Evolutionary conservation across 2,888 invertebrate species (phyloP).

Genomic region (Philaethria dido): DNA sequence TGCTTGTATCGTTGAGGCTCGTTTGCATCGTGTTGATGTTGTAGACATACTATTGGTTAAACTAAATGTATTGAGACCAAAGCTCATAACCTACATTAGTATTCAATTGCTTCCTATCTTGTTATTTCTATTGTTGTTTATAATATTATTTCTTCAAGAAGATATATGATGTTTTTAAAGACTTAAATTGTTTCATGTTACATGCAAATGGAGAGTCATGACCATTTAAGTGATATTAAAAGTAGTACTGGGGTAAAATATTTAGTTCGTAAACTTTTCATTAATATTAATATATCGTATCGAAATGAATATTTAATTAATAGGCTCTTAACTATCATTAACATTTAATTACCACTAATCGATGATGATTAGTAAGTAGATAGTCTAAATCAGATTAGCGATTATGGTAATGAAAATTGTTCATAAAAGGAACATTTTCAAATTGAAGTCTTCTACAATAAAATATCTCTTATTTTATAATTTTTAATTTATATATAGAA

Average conservation of each 20-base stretch:
- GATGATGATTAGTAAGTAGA: neutral
- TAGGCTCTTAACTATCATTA: conserved; percentile 5
- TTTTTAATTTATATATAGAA: too few species aligned
- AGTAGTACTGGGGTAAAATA: neutral
- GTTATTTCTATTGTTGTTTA: conserved; percentile 5
- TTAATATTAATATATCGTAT: neutral
- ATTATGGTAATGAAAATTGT: conserved; percentile 5
- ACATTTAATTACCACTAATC: conserved; percentile 1
- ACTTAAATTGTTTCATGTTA: neutral
- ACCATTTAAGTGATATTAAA: neutral
- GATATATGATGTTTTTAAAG: neutral
- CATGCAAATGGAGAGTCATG: neutral
- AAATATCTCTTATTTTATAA: too few species aligned
- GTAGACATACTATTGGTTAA: conserved; percentile 16
- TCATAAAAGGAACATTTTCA: neutral
- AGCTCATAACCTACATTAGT: conserved; percentile 7
- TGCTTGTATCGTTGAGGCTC: conserved; percentile 56
- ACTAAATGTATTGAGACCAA: conserved; percentile 21
- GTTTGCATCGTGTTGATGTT: conserved; percentile 40
- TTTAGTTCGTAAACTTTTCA: neutral
- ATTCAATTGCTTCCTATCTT: conserved; percentile 13
- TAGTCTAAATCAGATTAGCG: neutral
- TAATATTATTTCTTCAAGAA: neutral
- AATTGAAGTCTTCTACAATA: too few species aligned
- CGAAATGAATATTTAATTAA: conserved; percentile 13